Evolutionary conservation across 2,113 vertebrate species (phyloP), one percentile per base, ranked within the genome.

Genomic region (Mesocricetus auratus): DNA sequence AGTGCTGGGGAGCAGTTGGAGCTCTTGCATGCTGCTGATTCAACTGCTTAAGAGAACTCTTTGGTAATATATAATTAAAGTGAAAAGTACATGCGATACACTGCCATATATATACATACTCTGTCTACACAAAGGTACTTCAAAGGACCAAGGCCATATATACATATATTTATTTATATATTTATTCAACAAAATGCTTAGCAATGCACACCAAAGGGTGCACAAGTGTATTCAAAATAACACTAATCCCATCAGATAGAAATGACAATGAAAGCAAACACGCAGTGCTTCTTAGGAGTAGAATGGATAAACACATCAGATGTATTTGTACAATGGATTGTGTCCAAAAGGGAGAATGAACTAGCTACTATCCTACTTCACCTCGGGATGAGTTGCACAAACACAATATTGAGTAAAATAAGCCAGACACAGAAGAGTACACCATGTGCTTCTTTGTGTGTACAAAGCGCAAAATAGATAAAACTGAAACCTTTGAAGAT

Each of bases 301-400:
- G 24, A 64, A n/a, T 33, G 10, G 7, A 82, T 73, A 69, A 26
- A 77, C 45, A 93, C 7, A 71, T 13, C 60, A 62, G 15, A 6
- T 36, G 15, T 89, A 56, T 56, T 91, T 47, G 60, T 47, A 68
- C 53, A 83, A 56, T 68, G 31, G 45, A 5, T 9, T 50, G 3
- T 31, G 47, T 68, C 47, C 64, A 96, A 62, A 94, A 90, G 86
- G 91, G 33, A 92, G 89, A 85, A 93, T 66, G 56, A 73, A 90
- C n/a, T 53, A 71, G 36, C 21, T 15, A 29, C 91, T 75, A 75
- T 15, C 75, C 39, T 39, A 53, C 36, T 5, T 58, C 53, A 79
- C 8, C 91, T 12, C 2, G 36, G 74, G 15, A 86, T 89, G 87
- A 82, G 58, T 73, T 42, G 88, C 94, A 90, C 69, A 93, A 85